These are phyloP conservation scores for Eupithecia inturbata DNA, from an alignment of 2,888 invertebrate genomes.

Conservation along the genomic window DNA sequence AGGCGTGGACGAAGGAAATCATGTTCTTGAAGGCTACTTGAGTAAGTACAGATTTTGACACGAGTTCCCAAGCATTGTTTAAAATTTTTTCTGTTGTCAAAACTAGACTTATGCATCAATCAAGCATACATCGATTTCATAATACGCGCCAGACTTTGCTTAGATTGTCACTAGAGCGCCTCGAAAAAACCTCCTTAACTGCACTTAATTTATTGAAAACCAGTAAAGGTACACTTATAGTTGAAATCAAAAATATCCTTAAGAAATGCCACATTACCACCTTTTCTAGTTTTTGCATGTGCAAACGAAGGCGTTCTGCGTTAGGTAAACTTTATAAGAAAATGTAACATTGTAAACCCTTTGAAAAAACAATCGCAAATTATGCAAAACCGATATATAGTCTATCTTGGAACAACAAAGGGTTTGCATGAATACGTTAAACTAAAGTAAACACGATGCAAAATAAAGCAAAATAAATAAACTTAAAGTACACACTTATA, in stretches of 20 bases:
- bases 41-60: too few relatives aligned
- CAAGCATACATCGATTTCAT: too few relatives aligned
- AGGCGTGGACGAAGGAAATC: too few relatives aligned
- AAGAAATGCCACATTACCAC: background rate
- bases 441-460: slow-evolving; percentile 38
- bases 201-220: background rate
- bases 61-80: too few relatives aligned
- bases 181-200: background rate
- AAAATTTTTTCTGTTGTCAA: too few relatives aligned
- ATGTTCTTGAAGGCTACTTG: too few relatives aligned
- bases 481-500: slow-evolving; percentile 37
- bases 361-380: slow-evolving; percentile 19
- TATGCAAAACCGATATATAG: slow-evolving; percentile 22
- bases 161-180: too few relatives aligned
- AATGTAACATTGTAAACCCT: background rate
- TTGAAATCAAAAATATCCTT: background rate
- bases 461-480: slow-evolving; percentile 40
- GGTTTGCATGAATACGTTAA: slow-evolving; percentile 32
- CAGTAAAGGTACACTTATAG: background rate
- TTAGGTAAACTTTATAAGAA: background rate
- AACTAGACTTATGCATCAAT: too few relatives aligned
- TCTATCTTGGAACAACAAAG: slow-evolving; percentile 33
- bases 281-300: background rate
- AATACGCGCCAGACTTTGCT: too few relatives aligned
- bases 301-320: background rate